Conservation (phyloP, 30 jellyfish, hydroid and myxozoan species). For the Cassiopea xamachana region DNA sequence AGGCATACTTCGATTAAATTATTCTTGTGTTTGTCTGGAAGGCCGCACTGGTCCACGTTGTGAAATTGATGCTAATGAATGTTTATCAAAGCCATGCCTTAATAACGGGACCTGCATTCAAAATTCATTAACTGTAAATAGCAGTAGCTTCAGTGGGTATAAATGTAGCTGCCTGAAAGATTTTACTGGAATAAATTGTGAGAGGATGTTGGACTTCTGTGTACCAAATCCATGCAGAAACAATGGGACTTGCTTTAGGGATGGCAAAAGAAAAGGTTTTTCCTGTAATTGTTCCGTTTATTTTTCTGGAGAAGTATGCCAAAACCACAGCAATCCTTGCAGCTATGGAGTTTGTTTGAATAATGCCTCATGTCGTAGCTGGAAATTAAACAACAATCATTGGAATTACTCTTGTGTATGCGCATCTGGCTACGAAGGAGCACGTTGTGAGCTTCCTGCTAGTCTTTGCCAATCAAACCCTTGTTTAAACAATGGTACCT, state of each 20-base stretch:
- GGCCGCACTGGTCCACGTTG: slow-evolving; percentile 51
- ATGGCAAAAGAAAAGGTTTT: slow-evolving; percentile 2
- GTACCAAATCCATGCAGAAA: slow-evolving; percentile 35
- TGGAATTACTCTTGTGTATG: slow-evolving; percentile 62
- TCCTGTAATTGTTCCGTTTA: slow-evolving; percentile 20
- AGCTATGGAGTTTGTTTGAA: slow-evolving; percentile 21
- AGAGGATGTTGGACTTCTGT: slow-evolving; percentile 6
- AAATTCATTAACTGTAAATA: not conserved
- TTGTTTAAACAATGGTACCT: slow-evolving; percentile 63
- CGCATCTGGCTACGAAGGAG: slow-evolving; percentile 38
- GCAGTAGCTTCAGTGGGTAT: slow-evolving; percentile 29
- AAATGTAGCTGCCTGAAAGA: slow-evolving; percentile 12
- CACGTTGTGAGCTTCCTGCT: slow-evolving; percentile 7
- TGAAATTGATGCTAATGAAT: slow-evolving; percentile 25
- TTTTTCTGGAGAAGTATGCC: slow-evolving; percentile 50
- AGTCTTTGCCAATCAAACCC: slow-evolving; percentile 50
- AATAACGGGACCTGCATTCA: slow-evolving; percentile 60
- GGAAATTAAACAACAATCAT: not conserved
- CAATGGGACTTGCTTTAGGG: slow-evolving; percentile 46
- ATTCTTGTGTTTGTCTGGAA: slow-evolving; percentile 32
- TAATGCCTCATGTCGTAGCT: slow-evolving; percentile 57
- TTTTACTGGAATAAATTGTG: slow-evolving; percentile 37
- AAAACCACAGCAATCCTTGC: slow-evolving; percentile 39
- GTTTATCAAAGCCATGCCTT: slow-evolving; percentile 37
- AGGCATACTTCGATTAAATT: not conserved